Conservation (phyloP, 2,113 vertebrate species). For the Artemisiospiza belli region DNA sequence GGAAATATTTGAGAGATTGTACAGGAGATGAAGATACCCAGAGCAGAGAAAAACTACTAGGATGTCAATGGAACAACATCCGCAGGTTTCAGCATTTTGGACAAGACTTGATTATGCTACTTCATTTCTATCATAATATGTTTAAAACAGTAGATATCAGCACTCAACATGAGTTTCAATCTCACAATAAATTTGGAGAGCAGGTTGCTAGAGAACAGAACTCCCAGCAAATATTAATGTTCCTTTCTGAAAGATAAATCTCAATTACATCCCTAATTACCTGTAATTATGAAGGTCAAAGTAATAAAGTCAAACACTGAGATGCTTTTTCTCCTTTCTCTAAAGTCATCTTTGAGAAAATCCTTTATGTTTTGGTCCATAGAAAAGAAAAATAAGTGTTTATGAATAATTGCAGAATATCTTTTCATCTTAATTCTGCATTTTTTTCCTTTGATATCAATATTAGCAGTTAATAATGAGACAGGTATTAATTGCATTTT, state of each 20-base stretch:
- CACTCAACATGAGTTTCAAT: not conserved
- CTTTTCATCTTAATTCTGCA: not conserved
- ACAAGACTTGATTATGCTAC: not conserved
- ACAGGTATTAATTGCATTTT: constrained; percentile 29
- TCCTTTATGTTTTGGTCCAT: not conserved
- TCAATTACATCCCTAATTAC: not conserved
- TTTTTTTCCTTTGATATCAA: not conserved
- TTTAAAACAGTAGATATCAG: not conserved
- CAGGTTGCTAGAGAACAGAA: not conserved
- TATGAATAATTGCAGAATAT: not conserved
- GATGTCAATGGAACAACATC: not conserved
- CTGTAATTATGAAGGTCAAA: not conserved
- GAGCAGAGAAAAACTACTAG: not conserved
- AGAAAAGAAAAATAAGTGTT: not conserved
- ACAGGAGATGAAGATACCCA: not conserved
- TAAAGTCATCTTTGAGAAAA: not conserved
- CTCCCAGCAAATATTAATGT: not conserved
- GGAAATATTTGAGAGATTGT: not conserved
- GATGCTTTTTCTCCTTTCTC: not conserved
- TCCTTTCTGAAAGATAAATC: not conserved
- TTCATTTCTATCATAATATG: not conserved
- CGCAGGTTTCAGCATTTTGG: not conserved
- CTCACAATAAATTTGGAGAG: not conserved
- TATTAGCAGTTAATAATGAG: constrained; percentile 19
- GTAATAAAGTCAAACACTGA: not conserved